These are phyloP conservation scores for Monochamus saltuarius DNA, from an alignment of 1,140 invertebrate genomes.

Conservation along the genomic window DNA sequence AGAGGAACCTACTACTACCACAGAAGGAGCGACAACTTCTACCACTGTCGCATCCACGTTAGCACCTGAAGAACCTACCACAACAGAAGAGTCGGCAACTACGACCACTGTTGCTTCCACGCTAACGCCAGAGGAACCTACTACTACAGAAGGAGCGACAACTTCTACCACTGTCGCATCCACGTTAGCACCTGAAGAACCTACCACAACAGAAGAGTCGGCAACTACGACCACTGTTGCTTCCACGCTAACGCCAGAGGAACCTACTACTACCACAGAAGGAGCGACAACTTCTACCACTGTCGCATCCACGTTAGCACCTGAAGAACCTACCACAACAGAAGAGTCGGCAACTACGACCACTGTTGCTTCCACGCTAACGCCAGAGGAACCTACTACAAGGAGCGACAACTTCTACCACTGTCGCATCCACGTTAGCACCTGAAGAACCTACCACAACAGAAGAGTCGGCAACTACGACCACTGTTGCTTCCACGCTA, in stretches of 20 bases:
- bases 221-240: neutral
- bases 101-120: neutral
- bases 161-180: neutral
- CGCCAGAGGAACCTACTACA: neutral
- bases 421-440: neutral
- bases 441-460: slow-evolving; percentile 6
- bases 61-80: neutral
- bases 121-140: neutral
- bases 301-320: neutral
- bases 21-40: neutral
- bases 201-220: neutral
- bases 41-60: neutral
- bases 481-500: neutral
- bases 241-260: neutral
- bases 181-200: neutral
- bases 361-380: too few relatives aligned
- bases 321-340: neutral
- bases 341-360: neutral
- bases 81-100: neutral
- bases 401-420: too few relatives aligned
- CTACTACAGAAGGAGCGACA: neutral
- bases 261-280: neutral
- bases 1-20: neutral
- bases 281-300: neutral
- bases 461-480: neutral